A percentile compares a stretch with the other conserved stretches of the same genome.
Evolutionary conservation across 1,140 invertebrate species (phyloP).

Genomic region (Drosophila eugracilis): DNA sequence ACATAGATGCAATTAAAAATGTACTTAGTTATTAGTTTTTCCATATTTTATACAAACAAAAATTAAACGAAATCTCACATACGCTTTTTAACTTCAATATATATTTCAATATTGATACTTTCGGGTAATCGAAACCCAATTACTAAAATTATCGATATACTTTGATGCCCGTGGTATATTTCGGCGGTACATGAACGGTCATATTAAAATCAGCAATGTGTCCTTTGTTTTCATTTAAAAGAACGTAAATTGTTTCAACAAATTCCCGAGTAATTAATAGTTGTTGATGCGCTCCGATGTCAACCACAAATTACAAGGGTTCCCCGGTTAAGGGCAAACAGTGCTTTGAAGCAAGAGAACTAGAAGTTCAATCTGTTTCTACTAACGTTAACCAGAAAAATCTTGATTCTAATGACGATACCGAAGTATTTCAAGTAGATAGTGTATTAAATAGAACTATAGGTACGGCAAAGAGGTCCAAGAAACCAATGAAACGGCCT

Average conservation of each 20-base stretch:
- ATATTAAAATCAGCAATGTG: slow-evolving; percentile 10
- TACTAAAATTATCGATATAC: background rate
- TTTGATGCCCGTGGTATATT: background rate
- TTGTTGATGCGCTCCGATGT: background rate
- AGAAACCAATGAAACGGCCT: slow-evolving; percentile 15
- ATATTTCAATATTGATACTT: too few relatives aligned
- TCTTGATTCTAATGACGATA: background rate
- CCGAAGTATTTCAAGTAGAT: too few relatives aligned
- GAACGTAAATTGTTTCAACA: background rate
- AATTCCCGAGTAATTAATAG: background rate
- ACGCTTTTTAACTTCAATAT: too few relatives aligned
- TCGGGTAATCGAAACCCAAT: too few relatives aligned
- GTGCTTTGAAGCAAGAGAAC: background rate
- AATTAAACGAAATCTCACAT: too few relatives aligned
- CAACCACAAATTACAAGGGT: background rate
- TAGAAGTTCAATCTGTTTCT: background rate
- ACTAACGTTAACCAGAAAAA: slow-evolving; percentile 1
- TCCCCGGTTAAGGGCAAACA: background rate
- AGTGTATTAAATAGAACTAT: background rate
- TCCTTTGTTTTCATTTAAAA: too few relatives aligned
- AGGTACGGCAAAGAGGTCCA: background rate
- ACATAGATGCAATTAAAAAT: too few relatives aligned
- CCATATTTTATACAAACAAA: too few relatives aligned
- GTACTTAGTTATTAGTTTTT: background rate
- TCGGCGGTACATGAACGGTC: background rate